Conservation (phyloP, 1,140 invertebrate species). For the Drosophila bocqueti region DNA sequence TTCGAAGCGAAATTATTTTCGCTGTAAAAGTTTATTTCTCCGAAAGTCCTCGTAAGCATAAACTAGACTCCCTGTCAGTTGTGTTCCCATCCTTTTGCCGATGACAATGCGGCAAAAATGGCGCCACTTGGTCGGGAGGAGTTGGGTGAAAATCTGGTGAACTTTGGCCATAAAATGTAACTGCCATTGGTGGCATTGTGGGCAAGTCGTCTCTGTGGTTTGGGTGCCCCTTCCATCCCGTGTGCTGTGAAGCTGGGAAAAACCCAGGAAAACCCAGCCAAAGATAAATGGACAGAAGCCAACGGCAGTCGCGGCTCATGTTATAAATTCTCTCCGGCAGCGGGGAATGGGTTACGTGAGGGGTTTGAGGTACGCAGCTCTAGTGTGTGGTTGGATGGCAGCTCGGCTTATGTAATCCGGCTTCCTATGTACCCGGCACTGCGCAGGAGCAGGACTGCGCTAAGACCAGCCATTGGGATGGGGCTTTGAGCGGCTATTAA, state of each 20-base stretch:
- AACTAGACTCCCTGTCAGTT: constrained; percentile 44
- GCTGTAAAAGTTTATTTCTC: constrained; percentile 52
- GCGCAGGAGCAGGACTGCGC: constrained; percentile 65
- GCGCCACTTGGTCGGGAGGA: constrained; percentile 60
- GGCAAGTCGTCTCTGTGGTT: constrained; percentile 42
- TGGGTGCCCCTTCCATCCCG: constrained; percentile 11
- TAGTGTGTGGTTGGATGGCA: constrained; percentile 56
- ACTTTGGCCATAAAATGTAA: constrained; percentile 80
- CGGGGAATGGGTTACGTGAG: constrained; percentile 8
- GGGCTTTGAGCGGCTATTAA: constrained; percentile 41
- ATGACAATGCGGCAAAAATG: constrained; percentile 78
- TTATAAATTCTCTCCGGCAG: constrained; percentile 63
- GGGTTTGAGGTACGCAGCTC: constrained; percentile 17
- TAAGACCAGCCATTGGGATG: background rate
- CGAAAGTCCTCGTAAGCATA: constrained; percentile 45
- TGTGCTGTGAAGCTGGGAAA: constrained; percentile 17
- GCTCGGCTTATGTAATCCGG: constrained; percentile 55
- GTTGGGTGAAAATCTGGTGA: constrained; percentile 36
- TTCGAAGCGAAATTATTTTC: constrained; percentile 25
- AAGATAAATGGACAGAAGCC: constrained; percentile 83
- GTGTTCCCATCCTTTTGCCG: constrained; percentile 12
- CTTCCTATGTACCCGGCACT: constrained; percentile 59
- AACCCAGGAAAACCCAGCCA: constrained; percentile 36
- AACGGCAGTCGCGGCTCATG: constrained; percentile 62
- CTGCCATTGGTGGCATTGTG: constrained; percentile 79